Base-by-base conservation (phyloP, 1,140 invertebrate species). In the Tetragnatha versicolor region DNA sequence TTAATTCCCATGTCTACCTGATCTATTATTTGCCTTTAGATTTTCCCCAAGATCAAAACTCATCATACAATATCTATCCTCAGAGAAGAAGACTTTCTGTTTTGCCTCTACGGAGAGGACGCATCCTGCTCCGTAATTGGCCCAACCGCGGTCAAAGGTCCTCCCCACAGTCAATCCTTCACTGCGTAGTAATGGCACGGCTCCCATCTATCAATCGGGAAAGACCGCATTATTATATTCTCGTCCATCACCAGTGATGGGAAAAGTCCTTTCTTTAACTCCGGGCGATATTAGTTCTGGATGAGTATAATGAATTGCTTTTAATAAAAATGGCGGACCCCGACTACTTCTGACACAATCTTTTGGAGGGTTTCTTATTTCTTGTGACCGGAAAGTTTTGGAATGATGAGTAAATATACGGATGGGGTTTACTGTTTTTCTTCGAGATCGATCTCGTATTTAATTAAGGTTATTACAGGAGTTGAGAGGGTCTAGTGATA, bases 141-240 rank as follows among this genome's bases (percentile, higher is more conserved):
- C 60, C n/a, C n/a, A n/a, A 14, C 35, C 25, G 33, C 37, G 60
- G 37, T 63, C 33, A 42, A 63, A 63, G 33, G 33, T 37, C 37
- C 20, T 4, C 35, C 9, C 29, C 35, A 42, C 60, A 63, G 42
- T 63, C 60, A 63, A 63, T 63, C 60, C 37, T 63, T 63, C 33
- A 63, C 12, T 10, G 37, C 35, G 35, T 37, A 42, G 33, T 39
- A 63, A 39, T 37, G 37, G n/a, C 37, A 22, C 60, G 14, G 37
- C 60, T 39, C 42, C 60, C 37, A 63, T 63, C 60, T 27, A 63
- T 63, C 60, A 63, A 63, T 42, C 60, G n/a, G 37, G 37, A 42
- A 22, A 42, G 37, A 39, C 60, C 37, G 60, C 60, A 63, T 63
- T 63, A 63, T 63, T 63, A 63, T 63, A 31, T 63, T n/a, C 60